Base-by-base conservation (phyloP, 2,113 vertebrate genomes). In the Oncorhynchus masou region DNA sequence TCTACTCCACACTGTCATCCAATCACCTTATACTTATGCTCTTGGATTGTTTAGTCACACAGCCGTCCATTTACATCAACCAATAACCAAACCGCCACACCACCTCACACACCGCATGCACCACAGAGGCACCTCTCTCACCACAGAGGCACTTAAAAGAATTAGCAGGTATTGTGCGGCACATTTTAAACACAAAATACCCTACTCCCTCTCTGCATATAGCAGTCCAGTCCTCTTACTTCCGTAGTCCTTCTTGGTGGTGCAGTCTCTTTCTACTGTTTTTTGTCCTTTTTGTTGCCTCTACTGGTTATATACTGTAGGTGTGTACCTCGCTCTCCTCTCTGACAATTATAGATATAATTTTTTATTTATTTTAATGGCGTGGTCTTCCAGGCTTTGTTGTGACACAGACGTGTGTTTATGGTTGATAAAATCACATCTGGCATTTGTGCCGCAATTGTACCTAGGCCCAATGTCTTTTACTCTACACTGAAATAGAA, bases 1-100 rank as follows among this genome's bases (percentile, higher is more conserved):
- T 86, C 78, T 74, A 77, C 88, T 84, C 68, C 83, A 89, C 89
- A 88, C 85, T 75, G 84, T 92, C 90, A 91, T 93, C 83, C 88
- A 91, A 92, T 94, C 92, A 89, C 89, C 92, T 92, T 92, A 92
- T 92, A 93, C 91, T 90, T 89, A 92, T 91, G 91, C 90, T 88
- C 82, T 88, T 86, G 90, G 85, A 85, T 88, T 90, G 90, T 92
- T 93, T 91, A 92, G 91, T 92, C 89, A 91, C 93, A 84, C 9
- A 45, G 39, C 39, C 74, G 78, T 86, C 83, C 91, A 92, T 93
- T 93, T 93, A 91, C 92, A 94, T 93, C 90, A 89, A 85, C 87
- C 89, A 81, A 34, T 81, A 87, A 84, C 83, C 89, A 84, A 83
- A 75, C 76, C 54, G 83, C 82, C 75, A 70, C 81, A 81, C 84